phyloP scores from a whole-genome alignment of 2,113 vertebrate species.

The Brachypteracias leptosomus region DNA sequence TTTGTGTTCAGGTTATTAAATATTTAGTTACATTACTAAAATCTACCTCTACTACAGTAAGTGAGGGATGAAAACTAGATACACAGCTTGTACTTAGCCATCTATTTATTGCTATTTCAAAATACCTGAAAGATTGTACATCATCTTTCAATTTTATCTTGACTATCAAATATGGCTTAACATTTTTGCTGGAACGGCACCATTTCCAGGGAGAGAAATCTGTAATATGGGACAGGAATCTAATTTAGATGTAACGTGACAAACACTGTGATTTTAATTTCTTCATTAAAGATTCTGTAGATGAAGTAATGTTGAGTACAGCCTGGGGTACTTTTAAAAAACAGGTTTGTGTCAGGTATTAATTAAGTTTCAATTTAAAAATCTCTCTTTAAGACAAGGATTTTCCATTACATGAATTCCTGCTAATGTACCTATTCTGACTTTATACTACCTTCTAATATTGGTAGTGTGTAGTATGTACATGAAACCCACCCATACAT shows the following conservation, averaged over 20 bases:
- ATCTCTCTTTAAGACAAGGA: not conserved
- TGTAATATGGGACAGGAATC: not conserved
- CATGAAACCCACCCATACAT: not conserved
- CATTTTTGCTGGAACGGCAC: not conserved
- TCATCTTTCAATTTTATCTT: not conserved
- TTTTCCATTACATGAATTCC: not conserved
- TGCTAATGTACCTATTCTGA: not conserved
- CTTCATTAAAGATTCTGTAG: not conserved
- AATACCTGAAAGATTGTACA: not conserved
- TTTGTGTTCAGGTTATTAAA: not conserved
- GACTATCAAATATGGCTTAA: not conserved
- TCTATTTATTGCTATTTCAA: not conserved
- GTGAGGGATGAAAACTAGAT: not conserved
- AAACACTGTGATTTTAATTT: not conserved
- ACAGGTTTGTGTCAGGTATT: not conserved
- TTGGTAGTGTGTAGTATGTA: accelerated
- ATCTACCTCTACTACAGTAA: not conserved
- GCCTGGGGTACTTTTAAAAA: not conserved
- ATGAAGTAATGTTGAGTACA: not conserved
- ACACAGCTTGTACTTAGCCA: not conserved
- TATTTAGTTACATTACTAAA: not conserved
- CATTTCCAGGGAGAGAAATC: not conserved
- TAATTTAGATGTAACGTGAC: not conserved
- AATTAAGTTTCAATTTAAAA: not conserved
- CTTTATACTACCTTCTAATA: not conserved